Base-by-base conservation (phyloP, 1,140 invertebrate species). In the Lepidurus packardi region DNA sequence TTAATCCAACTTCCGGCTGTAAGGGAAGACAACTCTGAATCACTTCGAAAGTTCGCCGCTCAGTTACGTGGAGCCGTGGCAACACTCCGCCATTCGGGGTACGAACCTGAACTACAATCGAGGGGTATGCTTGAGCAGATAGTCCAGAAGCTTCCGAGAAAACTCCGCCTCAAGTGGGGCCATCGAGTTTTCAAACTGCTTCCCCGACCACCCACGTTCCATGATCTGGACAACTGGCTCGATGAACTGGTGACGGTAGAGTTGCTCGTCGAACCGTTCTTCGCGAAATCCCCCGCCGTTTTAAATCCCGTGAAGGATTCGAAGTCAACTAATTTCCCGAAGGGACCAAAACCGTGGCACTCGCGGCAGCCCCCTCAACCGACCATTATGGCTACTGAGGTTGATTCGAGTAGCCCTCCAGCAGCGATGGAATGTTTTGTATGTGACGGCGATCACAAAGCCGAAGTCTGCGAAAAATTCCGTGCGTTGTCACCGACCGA, bases 391-490 rank as follows among this genome's bases (percentile, higher is more conserved):
- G 3, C 34, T 4, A 34, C 34, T 34, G 34, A 34, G 34, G 34
- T 34, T 34, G 34, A 34, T 34, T 34, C 34, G 34, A 34, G 34
- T 34, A 4, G 3, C 34, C 34, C 34, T 34, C 34, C 34, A 34
- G 34, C 3, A 4, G 34, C 3, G 34, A 34, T 34, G 16, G 45
- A 10, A 16, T 47, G 45, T 47, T 47, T 47, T 11, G 10, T 10
- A 1, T 47, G 16, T 16, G 16, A 47, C 1, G 16, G 45, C 2
- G 45, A 16, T 11, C 45, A 47, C 10, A 11, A 16, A 10, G 10
- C 45, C 16, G 6, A 47, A 47, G 45, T 7, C 45, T 80, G 42
- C 41, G 42, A 42, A 80, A 65, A 43, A 79, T 74, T n/a, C 34
- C 7, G 7, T n/a, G 24, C 75, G 24, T 43, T 43, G 42, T 11